Evolutionary conservation across 2,888 invertebrate species (phyloP).

Genomic region (Ferdinandea cuprea): DNA sequence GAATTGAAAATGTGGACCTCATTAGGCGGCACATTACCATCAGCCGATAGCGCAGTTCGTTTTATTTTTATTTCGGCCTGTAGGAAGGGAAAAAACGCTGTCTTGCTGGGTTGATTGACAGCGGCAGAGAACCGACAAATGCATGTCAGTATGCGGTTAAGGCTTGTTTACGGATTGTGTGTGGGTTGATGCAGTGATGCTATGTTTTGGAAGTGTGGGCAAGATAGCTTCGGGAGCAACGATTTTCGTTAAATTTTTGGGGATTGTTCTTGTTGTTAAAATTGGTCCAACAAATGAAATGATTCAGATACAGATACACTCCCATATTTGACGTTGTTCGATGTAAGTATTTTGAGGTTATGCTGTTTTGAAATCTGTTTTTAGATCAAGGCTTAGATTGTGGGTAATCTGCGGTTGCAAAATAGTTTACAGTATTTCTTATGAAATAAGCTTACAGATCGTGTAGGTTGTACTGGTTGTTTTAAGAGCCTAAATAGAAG

Average conservation of each 20-base stretch:
- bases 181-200: slow-evolving; percentile 24
- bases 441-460: too few relatives aligned
- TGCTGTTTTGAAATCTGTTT: too few relatives aligned
- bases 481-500: too few relatives aligned
- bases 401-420: too few relatives aligned
- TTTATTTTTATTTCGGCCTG: slow-evolving; percentile 12
- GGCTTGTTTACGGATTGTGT: slow-evolving; percentile 20
- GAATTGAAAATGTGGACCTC: slow-evolving; percentile 73
- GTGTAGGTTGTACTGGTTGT: too few relatives aligned
- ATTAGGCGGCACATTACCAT: slow-evolving; percentile 71
- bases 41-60: slow-evolving; percentile 41
- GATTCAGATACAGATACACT: too few relatives aligned
- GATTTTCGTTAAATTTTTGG: slow-evolving; percentile 27
- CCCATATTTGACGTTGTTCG: too few relatives aligned
- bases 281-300: too few relatives aligned
- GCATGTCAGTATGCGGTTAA: slow-evolving; percentile 50
- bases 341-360: too few relatives aligned
- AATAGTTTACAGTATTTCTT: too few relatives aligned
- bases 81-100: slow-evolving; percentile 45
- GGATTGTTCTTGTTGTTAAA: not conserved
- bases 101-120: slow-evolving; percentile 64
- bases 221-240: slow-evolving; percentile 21
- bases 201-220: slow-evolving; percentile 15
- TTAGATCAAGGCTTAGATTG: too few relatives aligned
- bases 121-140: slow-evolving; percentile 65